These are phyloP conservation scores for Kuschelorhynchus macadamiae DNA, from an alignment of 2,888 invertebrate species.

Conservation along the genomic window DNA sequence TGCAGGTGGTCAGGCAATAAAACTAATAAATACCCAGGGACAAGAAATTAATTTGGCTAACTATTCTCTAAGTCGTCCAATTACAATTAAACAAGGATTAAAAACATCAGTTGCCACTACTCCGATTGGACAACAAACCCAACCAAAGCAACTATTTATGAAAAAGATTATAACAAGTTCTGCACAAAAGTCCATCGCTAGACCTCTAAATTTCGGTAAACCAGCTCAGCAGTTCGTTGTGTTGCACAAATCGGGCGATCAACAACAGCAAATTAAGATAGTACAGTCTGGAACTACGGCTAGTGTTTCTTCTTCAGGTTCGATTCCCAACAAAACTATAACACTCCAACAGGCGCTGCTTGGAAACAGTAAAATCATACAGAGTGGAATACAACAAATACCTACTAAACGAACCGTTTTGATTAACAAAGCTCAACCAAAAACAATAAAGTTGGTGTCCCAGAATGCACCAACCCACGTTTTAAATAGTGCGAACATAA, in stretches of 20 bases:
- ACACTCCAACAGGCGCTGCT: constrained; percentile 76
- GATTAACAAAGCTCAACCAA: constrained; percentile 63
- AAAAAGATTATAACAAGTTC: constrained; percentile 61
- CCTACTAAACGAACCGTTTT: constrained; percentile 67
- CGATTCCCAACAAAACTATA: constrained; percentile 70
- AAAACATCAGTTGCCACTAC: constrained; percentile 59
- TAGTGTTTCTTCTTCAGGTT: constrained; percentile 1
- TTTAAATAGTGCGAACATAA: constrained; percentile 58
- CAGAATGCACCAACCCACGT: constrained; percentile 57
- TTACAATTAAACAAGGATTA: constrained; percentile 63
- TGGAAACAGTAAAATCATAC: constrained; percentile 69
- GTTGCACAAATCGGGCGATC: constrained; percentile 48
- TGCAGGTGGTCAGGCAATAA: constrained; percentile 62
- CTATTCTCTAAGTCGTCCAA: constrained; percentile 62
- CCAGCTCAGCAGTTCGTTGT: constrained; percentile 51
- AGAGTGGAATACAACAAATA: constrained; percentile 59
- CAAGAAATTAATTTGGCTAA: constrained; percentile 66
- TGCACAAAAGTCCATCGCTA: constrained; percentile 56
- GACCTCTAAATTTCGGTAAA: constrained; percentile 57
- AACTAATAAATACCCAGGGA: constrained; percentile 65
- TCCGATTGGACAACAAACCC: constrained; percentile 10
- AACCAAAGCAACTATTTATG: constrained; percentile 65
- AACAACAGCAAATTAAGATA: constrained; percentile 57
- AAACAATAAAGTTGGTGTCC: constrained; percentile 65
- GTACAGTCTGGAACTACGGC: constrained; percentile 66